Base-by-base conservation (phyloP, 1,140 invertebrate species). In the Helicoverpa zea region DNA sequence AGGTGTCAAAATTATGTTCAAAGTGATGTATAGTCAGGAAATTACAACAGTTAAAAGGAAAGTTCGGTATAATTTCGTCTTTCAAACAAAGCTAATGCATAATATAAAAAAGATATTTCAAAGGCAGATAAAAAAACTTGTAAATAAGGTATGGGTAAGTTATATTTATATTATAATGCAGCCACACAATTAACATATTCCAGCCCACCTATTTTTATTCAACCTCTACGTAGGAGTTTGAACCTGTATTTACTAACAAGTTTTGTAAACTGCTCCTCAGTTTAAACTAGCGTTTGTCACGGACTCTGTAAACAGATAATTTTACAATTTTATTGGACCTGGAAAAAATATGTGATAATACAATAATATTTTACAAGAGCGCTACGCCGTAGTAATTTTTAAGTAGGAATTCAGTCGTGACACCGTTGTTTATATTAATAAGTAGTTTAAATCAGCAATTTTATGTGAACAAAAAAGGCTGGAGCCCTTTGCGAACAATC, bases 311-410 rank as follows among this genome's bases (percentile, higher is more conserved):
- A 73, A 73, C 52, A 56, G 70, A 58, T 56, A 35, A 35, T 73
- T 73, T n/a, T 58, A 9, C n/a, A 14, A 35, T 51, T 73, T 73
- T 73, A 73, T 73, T 73, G 56, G 14, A 52, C 11, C 52, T 56
- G 23, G 52, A 58, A 73, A 56, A 9, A 58, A 56, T 43, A 43
- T 73, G 12, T 56, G 5, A 51, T 18, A 58, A 73, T 12, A 43
- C 13, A 43, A 56, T 11, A 16, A 73, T 35, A 73, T 43, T 73
- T 58, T 70, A 43, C 52, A 12, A 5, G 10, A 14, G n/a, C 16
- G 52, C 70, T 58, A 58, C 70, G 70, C n/a, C 52, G 70, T 73
- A 43, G 51, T n/a, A 73, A n/a, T 73, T 54, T 73, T 73, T 43
- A 58, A 18, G 2, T 9, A 16, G 3, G 52, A 73, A 73, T 73